These are phyloP conservation scores for Eristalis intricaria DNA, from an alignment of 2,888 invertebrate genomes.

Conservation along the genomic window DNA sequence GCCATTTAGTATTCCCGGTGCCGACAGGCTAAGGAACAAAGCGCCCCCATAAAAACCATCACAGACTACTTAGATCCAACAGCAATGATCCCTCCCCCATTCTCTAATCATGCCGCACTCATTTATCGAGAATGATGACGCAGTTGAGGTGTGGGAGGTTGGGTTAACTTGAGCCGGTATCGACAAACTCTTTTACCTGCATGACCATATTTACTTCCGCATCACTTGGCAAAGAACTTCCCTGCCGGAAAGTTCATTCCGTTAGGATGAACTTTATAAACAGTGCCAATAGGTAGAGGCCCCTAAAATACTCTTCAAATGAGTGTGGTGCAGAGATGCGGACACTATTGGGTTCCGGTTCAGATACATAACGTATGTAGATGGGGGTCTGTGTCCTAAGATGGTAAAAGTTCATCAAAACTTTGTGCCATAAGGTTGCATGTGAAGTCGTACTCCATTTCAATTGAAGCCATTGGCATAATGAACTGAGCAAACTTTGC, in stretches of 20 bases:
- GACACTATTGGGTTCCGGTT: conserved; percentile 20
- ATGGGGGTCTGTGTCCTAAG: conserved; percentile 10
- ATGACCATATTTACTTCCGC: conserved; percentile 63
- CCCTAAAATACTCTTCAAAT: conserved; percentile 47
- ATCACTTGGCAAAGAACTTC: conserved; percentile 50
- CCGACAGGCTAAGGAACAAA: neutral
- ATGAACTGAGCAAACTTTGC: conserved; percentile 66
- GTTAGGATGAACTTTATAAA: conserved; percentile 52
- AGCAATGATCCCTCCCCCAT: neutral
- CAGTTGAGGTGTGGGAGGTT: neutral
- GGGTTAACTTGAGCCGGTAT: conserved; percentile 24
- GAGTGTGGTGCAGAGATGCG: conserved; percentile 43
- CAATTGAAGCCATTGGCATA: conserved; percentile 63
- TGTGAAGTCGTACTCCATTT: conserved; percentile 62
- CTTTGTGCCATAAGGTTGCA: conserved; percentile 56
- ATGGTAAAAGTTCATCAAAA: conserved; percentile 58
- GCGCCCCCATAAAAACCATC: neutral
- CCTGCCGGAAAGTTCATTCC: conserved; percentile 47
- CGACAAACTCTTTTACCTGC: conserved; percentile 22
- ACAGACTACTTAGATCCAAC: conserved; percentile 20
- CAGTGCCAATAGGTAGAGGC: conserved; percentile 5
- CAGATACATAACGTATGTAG: conserved; percentile 11
- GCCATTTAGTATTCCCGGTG: conserved; percentile 3
- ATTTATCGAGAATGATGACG: conserved; percentile 24
- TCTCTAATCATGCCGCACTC: neutral